A percentile compares a stretch with the other conserved stretches of the same genome.
phyloP scores from a whole-genome alignment of 2,888 invertebrate species.

The Yponomeuta cagnagella region DNA sequence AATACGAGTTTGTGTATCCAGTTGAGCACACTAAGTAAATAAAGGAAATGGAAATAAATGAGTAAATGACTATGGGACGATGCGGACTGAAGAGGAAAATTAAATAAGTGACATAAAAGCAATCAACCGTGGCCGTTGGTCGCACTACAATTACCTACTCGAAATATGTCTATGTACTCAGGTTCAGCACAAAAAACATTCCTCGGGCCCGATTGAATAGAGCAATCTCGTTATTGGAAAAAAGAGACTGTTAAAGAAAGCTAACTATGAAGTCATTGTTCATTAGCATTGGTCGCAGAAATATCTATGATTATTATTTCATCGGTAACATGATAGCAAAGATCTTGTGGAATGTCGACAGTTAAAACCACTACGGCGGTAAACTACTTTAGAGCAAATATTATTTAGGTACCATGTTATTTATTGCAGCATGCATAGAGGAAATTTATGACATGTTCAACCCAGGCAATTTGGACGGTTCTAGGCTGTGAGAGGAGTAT shows the following conservation, averaged over 20 bases:
- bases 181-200: conserved; percentile 2
- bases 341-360: not conserved
- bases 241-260: not conserved
- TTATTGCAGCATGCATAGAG: not conserved
- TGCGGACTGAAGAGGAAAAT: conserved; percentile 5
- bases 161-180: not conserved
- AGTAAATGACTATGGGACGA: not conserved
- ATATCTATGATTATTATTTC: not conserved
- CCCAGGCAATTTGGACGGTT: not conserved
- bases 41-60: not conserved
- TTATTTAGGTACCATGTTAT: not conserved
- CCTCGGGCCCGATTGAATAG: not conserved
- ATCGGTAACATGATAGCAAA: not conserved
- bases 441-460: not conserved
- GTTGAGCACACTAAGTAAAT: not conserved
- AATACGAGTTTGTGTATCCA: too few relatives aligned
- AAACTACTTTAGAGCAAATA: not conserved
- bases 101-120: not conserved
- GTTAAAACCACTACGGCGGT: not conserved
- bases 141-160: not conserved
- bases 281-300: not conserved
- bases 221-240: not conserved
- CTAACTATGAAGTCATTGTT: not conserved
- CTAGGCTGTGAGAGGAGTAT: not conserved
- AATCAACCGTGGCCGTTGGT: conserved; percentile 2